Conservation (phyloP, 2,888 invertebrate genomes). For the Carcina quercana region DNA sequence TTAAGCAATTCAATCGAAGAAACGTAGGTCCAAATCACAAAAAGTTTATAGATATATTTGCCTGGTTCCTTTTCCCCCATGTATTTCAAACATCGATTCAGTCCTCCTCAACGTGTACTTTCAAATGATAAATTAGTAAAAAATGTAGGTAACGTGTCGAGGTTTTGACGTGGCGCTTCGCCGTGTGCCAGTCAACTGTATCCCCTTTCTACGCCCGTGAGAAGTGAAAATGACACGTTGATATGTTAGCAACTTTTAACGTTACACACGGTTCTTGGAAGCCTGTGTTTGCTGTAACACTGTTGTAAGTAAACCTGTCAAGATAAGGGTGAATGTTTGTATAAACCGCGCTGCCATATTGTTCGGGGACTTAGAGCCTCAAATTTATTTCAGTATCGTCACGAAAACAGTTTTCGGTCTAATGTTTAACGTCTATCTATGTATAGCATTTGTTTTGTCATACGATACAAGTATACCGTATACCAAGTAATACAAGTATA, state of each 20-base stretch:
- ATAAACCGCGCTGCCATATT: constrained; percentile 40
- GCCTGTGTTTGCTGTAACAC: constrained; percentile 42
- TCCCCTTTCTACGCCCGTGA: constrained; percentile 9
- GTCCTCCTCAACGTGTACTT: too few species aligned
- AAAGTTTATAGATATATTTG: too few species aligned
- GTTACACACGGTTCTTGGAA: constrained; percentile 47
- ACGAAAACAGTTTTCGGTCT: constrained; percentile 18
- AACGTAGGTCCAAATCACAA: too few species aligned
- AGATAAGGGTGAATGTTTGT: constrained; percentile 59
- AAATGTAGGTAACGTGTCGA: too few species aligned
- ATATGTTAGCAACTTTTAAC: constrained; percentile 37
- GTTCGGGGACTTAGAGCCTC: constrained; percentile 33
- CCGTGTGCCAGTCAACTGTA: constrained; percentile 7
- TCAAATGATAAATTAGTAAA: too few species aligned
- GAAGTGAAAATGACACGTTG: constrained; percentile 18
- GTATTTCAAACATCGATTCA: too few species aligned
- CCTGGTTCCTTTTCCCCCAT: too few species aligned
- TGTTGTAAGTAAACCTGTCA: constrained; percentile 59
- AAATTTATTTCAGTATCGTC: constrained; percentile 28
- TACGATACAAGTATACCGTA: too few species aligned
- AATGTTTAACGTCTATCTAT: too few species aligned
- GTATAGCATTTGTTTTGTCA: too few species aligned
- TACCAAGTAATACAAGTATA: too few species aligned
- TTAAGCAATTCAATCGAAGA: too few species aligned
- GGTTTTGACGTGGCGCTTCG: constrained; percentile 4